phyloP scores from a whole-genome alignment of 2,797 vertebrate species.

The Setipinna tenuifilis region DNA sequence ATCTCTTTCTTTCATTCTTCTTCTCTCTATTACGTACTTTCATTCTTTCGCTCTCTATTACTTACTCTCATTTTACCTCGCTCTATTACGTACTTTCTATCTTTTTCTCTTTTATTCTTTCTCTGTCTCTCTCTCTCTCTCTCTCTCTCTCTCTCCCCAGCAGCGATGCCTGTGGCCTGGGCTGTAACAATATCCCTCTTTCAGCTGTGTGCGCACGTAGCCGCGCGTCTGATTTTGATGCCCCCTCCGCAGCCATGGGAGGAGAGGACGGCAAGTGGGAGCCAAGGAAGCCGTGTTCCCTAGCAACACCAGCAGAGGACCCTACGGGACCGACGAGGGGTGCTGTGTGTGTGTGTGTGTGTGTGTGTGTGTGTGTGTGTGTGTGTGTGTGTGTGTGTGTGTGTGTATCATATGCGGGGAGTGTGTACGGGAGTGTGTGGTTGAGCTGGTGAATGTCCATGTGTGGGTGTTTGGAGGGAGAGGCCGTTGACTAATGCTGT shows the following conservation, averaged over 20 bases:
- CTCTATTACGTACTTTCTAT: no score
- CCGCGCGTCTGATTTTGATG: not conserved
- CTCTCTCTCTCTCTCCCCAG: not conserved
- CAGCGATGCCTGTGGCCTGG: not conserved
- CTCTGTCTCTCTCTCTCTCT: not conserved
- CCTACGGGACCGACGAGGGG: not conserved
- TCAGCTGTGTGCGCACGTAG: not conserved
- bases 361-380: constrained; percentile 2
- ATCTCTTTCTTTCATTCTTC: no score
- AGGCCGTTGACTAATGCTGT: not conserved
- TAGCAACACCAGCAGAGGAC: not conserved
- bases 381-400: constrained; percentile 3
- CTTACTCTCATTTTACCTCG: no score
- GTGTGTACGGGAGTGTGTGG: not conserved
- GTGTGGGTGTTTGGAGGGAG: not conserved
- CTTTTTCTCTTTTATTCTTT: no score
- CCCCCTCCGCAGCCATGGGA: not conserved
- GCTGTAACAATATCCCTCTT: not conserved
- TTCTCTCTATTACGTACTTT: no score
- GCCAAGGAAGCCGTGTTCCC: not conserved
- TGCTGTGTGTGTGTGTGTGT: not conserved
- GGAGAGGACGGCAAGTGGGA: not conserved
- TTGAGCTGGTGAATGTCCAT: not conserved
- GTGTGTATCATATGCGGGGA: not conserved
- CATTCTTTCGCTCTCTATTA: no score